Base-by-base conservation (phyloP, 2,797 vertebrate genomes). In the Steatocranus sp. region DNA sequence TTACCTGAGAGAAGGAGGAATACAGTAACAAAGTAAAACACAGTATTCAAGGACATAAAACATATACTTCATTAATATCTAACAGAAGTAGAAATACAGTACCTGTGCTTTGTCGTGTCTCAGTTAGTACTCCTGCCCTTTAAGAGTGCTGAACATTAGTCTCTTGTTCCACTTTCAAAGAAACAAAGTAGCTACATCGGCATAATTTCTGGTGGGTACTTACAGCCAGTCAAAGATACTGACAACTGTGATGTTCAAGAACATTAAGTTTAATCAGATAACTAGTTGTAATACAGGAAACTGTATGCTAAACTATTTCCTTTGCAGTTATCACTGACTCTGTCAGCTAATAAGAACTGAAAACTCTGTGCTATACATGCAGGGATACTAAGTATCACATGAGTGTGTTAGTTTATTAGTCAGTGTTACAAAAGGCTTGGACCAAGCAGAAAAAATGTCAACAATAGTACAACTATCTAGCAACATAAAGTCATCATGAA, bases 1-100 rank as follows among this genome's bases (percentile, higher is more conserved):
- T 83, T 80, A 80, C 86, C 83, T 63, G 75, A 83, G 78, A 78
- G 79, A 73, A 78, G 41, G 41, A 78, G 9, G 75, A 61, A 78
- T 36, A 66, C 8, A 25, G 27, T 73, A 75, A 87, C 68, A 87
- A 88, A 84, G 80, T 41, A 63, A 81, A 85, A 81, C 14, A 32
- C 68, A 12, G 30, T 73, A 74, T 75, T 78, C 54, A 86, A 75
- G 84, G 41, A 90, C 83, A 75, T 75, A 43, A 86, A 83, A 77
- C 50, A 77, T 79, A 83, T 84, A 84, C 90, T 90, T 92, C 63
- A 75, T 86, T 76, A 48, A 74, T 86, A 74, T 50, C 58, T 73
- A 18, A 66, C 4, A 61, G 18, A 61, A 61, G 4, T 3, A 79
- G 75, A 81, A 75, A 36, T 76, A 43, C 34, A 78, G 86, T 18